Evolutionary conservation across 2,888 invertebrate genomes (phyloP), one percentile per base, ranked within the genome.

Genomic region (Lamproptera curius): DNA sequence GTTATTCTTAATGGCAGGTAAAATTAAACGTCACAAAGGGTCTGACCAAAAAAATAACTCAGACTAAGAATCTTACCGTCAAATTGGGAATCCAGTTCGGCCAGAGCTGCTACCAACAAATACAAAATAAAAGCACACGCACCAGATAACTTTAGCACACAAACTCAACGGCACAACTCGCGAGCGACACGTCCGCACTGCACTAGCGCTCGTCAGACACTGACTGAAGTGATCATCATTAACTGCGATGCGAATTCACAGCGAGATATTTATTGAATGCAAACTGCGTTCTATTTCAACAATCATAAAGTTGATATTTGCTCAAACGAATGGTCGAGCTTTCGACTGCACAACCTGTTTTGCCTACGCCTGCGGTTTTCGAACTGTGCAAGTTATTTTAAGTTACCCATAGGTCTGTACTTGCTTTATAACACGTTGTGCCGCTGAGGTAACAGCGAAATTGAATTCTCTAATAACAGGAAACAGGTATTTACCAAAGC

Each of bases 1-100:
- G n/a, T n/a, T n/a, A n/a, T n/a, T n/a, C n/a, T n/a, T n/a, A n/a
- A n/a, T n/a, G n/a, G n/a, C n/a, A n/a, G n/a, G n/a, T n/a, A n/a
- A n/a, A n/a, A n/a, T n/a, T n/a, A n/a, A n/a, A n/a, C n/a, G n/a
- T n/a, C n/a, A n/a, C n/a, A n/a, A n/a, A n/a, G n/a, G n/a, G n/a
- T n/a, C n/a, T n/a, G n/a, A n/a, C n/a, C n/a, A n/a, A n/a, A n/a
- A n/a, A n/a, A n/a, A n/a, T n/a, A n/a, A n/a, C n/a, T n/a, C n/a
- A n/a, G n/a, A n/a, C n/a, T n/a, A n/a, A n/a, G n/a, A n/a, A n/a
- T 14, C 70, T 58, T 66, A 83, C 83, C 83, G 67, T 76, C 70
- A 58, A 71, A 61, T 59, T 71, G 66, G 69, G 73, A 72, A 81
- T 83, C 83, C 83, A 83, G 81, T 70, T 61, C 81, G 83, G 58